Evolutionary conservation across 2,113 vertebrate genomes (phyloP), one percentile per base, ranked within the genome.

Genomic region (Heloderma charlesbogerti): DNA sequence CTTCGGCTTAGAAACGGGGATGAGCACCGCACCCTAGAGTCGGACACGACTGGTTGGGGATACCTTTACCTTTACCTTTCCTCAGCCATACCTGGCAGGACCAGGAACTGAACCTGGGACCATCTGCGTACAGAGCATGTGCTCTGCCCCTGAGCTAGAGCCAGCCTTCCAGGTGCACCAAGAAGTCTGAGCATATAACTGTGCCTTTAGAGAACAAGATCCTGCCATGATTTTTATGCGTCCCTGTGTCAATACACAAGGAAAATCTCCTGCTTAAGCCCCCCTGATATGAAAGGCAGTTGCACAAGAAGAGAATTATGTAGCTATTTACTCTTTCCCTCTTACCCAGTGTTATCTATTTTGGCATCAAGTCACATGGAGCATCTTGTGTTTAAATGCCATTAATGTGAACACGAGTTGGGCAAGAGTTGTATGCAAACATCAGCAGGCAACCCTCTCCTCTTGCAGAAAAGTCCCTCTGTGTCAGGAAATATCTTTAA

Each of bases 151-250:
- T 71, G 84, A n/a, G 29, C 43, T 22, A n/a, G 0, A 71, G 16
- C 66, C 83, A 69, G 20, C 1, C 0, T 34, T 69, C 37, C 43
- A 75, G 86, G 91, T 74, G 25, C 72, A 92, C 88, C 93, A 95
- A 94, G 67, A 92, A 92, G 69, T 48, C 91, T 79, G 84, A 92
- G 91, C 89, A 94, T 88, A 94, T 67, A 80, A 87, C 85, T 86
- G 67, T 91, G 95, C 93, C 92, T 90, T 94, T 57, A 94, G 93
- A 88, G 83, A 93, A 48, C 67, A 94, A 88, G 93, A 72, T 40
- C 69, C 90, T 88, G 90, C 48, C 95, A 85, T 93, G 90, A 63
- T 13, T 89, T 63, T 94, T 29, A 54, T 60, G 51, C 22, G 22
- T 22, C 54, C 54, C 16, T n/a, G 51, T 60, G 69, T 84, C 31